A percentile compares a stretch with the other conserved stretches of the same genome.
Conservation (phyloP, 2,797 vertebrate species). For the Falco cherrug region DNA sequence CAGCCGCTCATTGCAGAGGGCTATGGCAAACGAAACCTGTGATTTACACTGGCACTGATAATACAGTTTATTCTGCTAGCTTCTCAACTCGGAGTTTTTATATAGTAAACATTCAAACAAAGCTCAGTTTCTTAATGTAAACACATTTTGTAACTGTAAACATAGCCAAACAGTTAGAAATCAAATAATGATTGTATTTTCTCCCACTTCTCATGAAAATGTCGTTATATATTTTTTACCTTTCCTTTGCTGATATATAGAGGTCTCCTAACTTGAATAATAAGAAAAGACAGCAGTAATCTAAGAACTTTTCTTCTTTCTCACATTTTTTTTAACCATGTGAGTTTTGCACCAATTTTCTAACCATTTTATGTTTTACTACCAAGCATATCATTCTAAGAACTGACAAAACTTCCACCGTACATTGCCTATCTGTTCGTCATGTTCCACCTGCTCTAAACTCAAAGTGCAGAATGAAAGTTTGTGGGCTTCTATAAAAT, state of each 20-base stretch:
- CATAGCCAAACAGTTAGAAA: constrained; percentile 35
- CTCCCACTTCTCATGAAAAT: constrained; percentile 18
- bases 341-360: background rate
- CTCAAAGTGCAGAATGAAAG: background rate
- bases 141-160: constrained; percentile 60
- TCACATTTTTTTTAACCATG: background rate
- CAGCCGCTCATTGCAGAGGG: constrained; percentile 60
- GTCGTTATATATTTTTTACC: constrained; percentile 9
- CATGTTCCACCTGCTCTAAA: background rate
- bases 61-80: constrained; percentile 71
- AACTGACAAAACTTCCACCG: background rate
- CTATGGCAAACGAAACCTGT: constrained; percentile 64
- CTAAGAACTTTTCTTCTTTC: background rate
- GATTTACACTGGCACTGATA: constrained; percentile 78
- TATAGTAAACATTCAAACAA: constrained; percentile 72
- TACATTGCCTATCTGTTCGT: background rate
- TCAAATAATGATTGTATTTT: background rate
- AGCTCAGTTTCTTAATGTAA: constrained; percentile 62
- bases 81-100: constrained; percentile 62
- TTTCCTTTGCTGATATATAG: constrained; percentile 48
- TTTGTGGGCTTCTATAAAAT: background rate
- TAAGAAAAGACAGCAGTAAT: background rate
- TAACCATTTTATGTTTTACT: background rate
- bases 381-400: background rate
- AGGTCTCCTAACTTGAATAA: background rate